A percentile compares a stretch with the other conserved stretches of the same genome.
phyloP scores from a whole-genome alignment of 64 coral and sea anemone species.

The Anthopleura sola region DNA sequence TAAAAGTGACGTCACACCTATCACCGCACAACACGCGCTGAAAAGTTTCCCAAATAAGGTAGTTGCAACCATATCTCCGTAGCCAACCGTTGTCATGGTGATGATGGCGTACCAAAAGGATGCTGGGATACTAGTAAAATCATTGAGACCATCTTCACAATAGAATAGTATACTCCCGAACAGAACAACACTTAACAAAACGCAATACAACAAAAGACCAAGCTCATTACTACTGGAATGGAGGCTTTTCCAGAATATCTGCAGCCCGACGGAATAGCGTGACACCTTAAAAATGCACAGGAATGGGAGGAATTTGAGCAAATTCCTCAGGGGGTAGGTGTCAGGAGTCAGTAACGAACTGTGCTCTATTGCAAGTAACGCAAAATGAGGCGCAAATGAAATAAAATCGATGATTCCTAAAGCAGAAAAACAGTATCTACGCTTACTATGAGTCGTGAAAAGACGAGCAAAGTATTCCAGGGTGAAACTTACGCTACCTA shows the following conservation, averaged over 20 bases:
- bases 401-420: slow-evolving; percentile 75
- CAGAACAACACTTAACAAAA: slow-evolving; percentile 61
- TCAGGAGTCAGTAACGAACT: background rate
- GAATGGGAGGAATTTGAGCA: slow-evolving; percentile 56
- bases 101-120: slow-evolving; percentile 92
- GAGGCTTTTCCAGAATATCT: slow-evolving; percentile 60
- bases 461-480: slow-evolving; percentile 70
- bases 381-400: slow-evolving; percentile 67
- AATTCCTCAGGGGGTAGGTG: slow-evolving; percentile 11
- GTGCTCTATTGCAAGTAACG: slow-evolving; percentile 29
- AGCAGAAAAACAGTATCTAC: slow-evolving; percentile 45
- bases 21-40: slow-evolving; percentile 73
- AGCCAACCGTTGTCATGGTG: slow-evolving; percentile 98
- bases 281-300: slow-evolving; percentile 78
- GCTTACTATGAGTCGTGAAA: slow-evolving; percentile 46
- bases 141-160: slow-evolving; percentile 35
- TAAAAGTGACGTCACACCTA: slow-evolving; percentile 69
- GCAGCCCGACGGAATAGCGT: slow-evolving; percentile 81
- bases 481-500: slow-evolving; percentile 62
- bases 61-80: slow-evolving; percentile 70
- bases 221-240: slow-evolving; percentile 62
- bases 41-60: slow-evolving; percentile 72
- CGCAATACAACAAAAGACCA: slow-evolving; percentile 55
- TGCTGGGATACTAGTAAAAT: slow-evolving; percentile 81
- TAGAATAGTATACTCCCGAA: slow-evolving; percentile 88